A percentile compares a stretch with the other conserved stretches of the same genome.
Evolutionary conservation across 1,140 invertebrate genomes (phyloP).

Genomic region (Meloidogyne floridensis): DNA sequence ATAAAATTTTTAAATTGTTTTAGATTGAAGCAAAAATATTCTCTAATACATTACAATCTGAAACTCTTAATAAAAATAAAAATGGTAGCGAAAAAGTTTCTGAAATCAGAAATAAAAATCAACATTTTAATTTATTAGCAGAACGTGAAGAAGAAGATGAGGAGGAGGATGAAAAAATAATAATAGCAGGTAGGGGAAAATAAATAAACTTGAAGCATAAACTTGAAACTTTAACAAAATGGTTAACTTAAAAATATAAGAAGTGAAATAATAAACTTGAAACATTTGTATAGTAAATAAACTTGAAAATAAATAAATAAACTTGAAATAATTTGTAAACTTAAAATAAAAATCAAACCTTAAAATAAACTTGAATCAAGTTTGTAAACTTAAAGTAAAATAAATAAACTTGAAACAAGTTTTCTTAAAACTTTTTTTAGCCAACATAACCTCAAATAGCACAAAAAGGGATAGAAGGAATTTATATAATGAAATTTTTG

Average conservation of each 20-base stretch:
- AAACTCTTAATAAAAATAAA: not conserved
- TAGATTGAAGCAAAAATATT: conserved; percentile 33
- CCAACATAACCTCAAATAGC: not conserved
- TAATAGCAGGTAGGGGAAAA: conserved; percentile 16
- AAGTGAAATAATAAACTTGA: not conserved
- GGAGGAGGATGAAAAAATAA: conserved; percentile 20
- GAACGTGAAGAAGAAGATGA: conserved; percentile 32
- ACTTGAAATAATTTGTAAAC: not conserved
- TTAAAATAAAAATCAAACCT: not conserved
- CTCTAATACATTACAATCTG: not conserved
- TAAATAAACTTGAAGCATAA: conserved; percentile 6
- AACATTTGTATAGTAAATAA: not conserved
- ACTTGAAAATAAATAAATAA: not conserved
- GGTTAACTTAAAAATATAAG: too few species aligned
- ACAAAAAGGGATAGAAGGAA: conserved; percentile 1
- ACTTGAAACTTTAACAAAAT: too few species aligned
- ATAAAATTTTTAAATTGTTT: too few species aligned
- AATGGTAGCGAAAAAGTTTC: conserved; percentile 10
- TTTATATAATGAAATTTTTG: conserved; percentile 5
- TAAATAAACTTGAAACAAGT: conserved; percentile 1
- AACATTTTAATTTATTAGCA: conserved; percentile 10
- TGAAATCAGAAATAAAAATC: conserved; percentile 6
- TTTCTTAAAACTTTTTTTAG: not conserved
- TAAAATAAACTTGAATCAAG: not conserved
- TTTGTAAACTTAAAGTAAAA: not conserved